Evolutionary conservation across 2,888 invertebrate species (phyloP).

Genomic region (Hirudinaria manillensis): DNA sequence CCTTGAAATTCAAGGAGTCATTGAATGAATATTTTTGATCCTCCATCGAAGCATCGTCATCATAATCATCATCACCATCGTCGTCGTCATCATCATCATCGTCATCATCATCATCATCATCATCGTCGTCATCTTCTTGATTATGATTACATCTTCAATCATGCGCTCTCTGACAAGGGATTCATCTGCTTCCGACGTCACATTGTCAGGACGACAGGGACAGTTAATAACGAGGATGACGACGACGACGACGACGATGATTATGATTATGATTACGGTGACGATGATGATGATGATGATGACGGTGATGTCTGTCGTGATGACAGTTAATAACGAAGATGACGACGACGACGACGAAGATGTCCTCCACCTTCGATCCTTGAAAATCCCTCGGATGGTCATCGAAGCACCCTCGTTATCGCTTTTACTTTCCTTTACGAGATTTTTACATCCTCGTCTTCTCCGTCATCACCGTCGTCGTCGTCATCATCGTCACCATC

Average conservation of each 20-base stretch:
- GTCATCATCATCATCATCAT: conserved; percentile 19
- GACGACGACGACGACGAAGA: conserved; percentile 30
- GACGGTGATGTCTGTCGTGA: no score
- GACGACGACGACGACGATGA: conserved; percentile 20
- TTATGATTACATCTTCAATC: conserved; percentile 15
- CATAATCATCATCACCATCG: conserved; percentile 28
- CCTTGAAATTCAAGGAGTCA: no score
- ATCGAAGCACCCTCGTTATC: no score
- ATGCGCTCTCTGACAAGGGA: conserved; percentile 4
- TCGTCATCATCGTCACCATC: no score
- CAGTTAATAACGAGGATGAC: conserved; percentile 25
- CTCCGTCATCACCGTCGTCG: neutral
- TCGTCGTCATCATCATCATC: conserved; percentile 30
- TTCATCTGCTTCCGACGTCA: no score
- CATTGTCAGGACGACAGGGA: conserved; percentile 17
- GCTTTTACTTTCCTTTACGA: no score
- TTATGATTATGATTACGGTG: no score
- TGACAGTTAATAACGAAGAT: conserved; percentile 12
- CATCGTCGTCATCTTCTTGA: conserved; percentile 23
- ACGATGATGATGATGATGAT: no score
- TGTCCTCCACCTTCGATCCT: neutral
- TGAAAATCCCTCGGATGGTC: no score
- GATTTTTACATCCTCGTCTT: neutral
- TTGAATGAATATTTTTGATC: no score
- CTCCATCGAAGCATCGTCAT: neutral